Conservation (phyloP, 2,888 invertebrate genomes). For the Chalcis sispes region DNA sequence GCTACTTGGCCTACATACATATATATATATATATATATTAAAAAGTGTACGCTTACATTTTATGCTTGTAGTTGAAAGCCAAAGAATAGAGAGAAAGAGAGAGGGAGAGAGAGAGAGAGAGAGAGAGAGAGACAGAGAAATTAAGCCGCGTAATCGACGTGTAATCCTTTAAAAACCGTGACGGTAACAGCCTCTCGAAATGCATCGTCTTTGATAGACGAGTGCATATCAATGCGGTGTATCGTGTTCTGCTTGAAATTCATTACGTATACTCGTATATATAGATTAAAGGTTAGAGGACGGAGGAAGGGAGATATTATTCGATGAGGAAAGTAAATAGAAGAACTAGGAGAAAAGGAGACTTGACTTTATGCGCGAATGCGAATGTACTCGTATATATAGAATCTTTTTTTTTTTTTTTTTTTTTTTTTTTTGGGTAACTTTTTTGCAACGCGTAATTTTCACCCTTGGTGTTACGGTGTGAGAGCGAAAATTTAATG, state of each 20-base stretch:
- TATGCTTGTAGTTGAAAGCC: too few species aligned
- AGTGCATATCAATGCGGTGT: background rate
- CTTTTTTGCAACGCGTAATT: background rate
- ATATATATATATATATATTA: too few species aligned
- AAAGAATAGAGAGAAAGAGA: too few species aligned
- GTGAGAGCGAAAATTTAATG: background rate
- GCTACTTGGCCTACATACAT: conserved; percentile 60
- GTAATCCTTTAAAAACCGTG: conserved; percentile 75
- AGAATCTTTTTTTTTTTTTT: too few species aligned
- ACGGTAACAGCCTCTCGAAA: too few species aligned
- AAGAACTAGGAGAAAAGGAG: background rate
- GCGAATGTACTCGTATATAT: background rate
- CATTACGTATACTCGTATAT: background rate
- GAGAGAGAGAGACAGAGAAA: conserved; percentile 54
- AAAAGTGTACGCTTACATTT: too few species aligned
- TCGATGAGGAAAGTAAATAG: conserved; percentile 14
- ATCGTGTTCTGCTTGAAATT: conserved; percentile 7
- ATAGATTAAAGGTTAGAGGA: too few species aligned
- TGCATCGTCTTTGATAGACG: conserved; percentile 53
- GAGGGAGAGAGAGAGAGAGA: too few species aligned
- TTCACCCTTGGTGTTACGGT: background rate
- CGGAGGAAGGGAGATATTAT: conserved; percentile 1
- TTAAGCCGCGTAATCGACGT: conserved; percentile 76
- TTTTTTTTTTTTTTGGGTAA: too few species aligned
- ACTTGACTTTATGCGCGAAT: conserved; percentile 31